Conservation (phyloP, 2,797 vertebrate genomes). For the Alcedo atthis region DNA sequence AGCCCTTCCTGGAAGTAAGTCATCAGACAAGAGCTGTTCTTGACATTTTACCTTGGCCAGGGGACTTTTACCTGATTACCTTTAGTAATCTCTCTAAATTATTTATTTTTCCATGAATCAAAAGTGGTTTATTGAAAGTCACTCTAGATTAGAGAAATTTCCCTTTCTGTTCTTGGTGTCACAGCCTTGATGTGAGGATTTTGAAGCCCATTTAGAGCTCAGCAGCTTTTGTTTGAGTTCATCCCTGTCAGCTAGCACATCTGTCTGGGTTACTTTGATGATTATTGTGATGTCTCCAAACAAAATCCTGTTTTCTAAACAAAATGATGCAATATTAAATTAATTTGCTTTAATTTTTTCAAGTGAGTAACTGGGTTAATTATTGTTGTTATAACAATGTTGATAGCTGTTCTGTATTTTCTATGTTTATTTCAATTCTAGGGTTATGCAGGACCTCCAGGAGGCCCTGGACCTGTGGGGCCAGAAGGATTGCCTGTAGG, state of each 20-base stretch:
- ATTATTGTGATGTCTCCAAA: neutral
- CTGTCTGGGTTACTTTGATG: neutral
- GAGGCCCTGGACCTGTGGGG: conserved; percentile 86
- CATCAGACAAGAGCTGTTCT: neutral
- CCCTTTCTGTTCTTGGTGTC: neutral
- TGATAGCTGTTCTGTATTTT: neutral
- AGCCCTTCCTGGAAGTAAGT: neutral
- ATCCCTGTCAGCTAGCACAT: neutral
- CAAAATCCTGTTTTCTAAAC: neutral
- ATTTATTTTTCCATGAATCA: no score
- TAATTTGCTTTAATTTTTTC: neutral
- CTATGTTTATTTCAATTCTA: conserved; percentile 67
- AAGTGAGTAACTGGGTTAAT: neutral
- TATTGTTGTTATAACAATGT: neutral
- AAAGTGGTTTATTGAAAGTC: no score
- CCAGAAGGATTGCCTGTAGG: conserved; percentile 89
- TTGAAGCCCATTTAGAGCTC: neutral
- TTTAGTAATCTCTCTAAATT: no score
- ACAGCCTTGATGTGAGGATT: neutral
- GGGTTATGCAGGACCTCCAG: conserved; percentile 92
- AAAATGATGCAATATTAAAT: neutral
- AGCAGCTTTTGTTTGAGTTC: neutral
- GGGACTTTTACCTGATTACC: no score
- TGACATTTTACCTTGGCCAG: neutral
- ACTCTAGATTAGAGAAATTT: no score